These are phyloP conservation scores for Halcyon leucocephala DNA, from an alignment of 2,797 vertebrate genomes.

Conservation along the genomic window DNA sequence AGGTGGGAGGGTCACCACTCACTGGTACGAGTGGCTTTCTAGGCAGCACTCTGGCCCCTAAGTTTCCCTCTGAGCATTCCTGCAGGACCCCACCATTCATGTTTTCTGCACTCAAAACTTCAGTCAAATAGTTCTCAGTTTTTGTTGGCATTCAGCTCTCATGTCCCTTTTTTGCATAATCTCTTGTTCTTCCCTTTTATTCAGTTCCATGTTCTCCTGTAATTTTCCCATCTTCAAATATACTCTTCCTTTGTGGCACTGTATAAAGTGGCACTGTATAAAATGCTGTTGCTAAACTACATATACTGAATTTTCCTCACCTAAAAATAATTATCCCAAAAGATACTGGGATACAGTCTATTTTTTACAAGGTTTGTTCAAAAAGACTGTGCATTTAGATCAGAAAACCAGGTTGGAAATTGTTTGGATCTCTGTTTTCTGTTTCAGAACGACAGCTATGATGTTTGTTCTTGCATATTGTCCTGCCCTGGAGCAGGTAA, in stretches of 20 bases:
- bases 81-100: accelerated
- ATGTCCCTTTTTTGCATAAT: no score
- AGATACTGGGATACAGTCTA: not conserved
- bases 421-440: not conserved
- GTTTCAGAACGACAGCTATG: not conserved
- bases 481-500: not conserved
- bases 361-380: not conserved
- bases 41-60: not conserved
- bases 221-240: not conserved
- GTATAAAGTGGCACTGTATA: not conserved
- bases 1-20: not conserved
- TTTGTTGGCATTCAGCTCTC: not conserved
- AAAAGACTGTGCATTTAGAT: not conserved
- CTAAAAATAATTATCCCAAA: not conserved
- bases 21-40: accelerated
- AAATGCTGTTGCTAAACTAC: not conserved
- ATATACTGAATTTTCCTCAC: not conserved
- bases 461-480: not conserved
- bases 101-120: not conserved
- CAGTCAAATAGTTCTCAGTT: not conserved
- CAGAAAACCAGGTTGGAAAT: accelerated
- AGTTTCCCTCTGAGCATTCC: not conserved
- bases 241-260: not conserved
- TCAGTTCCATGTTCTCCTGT: not conserved
- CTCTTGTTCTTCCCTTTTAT: not conserved